Evolutionary conservation across 2,888 invertebrate species (phyloP).

Genomic region (Melipona beecheii): DNA sequence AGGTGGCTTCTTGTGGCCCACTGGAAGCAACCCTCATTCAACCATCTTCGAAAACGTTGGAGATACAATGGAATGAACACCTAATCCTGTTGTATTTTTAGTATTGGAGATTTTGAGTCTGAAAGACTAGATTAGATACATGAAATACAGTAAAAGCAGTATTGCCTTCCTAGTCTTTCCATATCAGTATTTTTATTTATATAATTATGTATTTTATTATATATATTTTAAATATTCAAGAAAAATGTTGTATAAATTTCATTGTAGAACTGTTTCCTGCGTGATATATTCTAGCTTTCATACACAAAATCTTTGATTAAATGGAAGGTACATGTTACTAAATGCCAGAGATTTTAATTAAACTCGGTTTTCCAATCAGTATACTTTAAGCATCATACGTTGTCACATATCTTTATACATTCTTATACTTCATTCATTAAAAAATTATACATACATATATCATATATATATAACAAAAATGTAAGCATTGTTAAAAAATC

Average conservation of each 20-base stretch:
- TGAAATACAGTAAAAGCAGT: conserved; percentile 64
- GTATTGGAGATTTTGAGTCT: conserved; percentile 70
- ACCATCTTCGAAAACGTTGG: conserved; percentile 82
- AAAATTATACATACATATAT: conserved; percentile 34
- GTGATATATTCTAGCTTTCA: conserved; percentile 64
- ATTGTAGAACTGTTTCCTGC: conserved; percentile 55
- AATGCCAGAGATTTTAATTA: conserved; percentile 61
- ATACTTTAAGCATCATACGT: conserved; percentile 31
- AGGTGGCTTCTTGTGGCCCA: conserved; percentile 81
- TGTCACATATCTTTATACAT: conserved; percentile 41
- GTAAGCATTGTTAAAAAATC: conserved; percentile 46
- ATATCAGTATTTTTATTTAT: conserved; percentile 65
- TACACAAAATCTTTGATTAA: conserved; percentile 70
- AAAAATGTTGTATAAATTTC: conserved; percentile 51
- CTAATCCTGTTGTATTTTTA: conserved; percentile 63
- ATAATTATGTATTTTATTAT: conserved; percentile 63
- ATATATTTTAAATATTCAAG: conserved; percentile 48
- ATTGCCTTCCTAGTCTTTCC: conserved; percentile 71
- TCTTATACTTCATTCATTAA: conserved; percentile 25
- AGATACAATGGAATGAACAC: conserved; percentile 81
- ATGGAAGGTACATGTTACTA: conserved; percentile 68
- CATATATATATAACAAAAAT: not conserved
- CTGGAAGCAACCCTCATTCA: conserved; percentile 80
- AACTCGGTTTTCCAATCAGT: conserved; percentile 26
- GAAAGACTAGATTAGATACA: conserved; percentile 61